A percentile compares a stretch with the other conserved stretches of the same genome.
Evolutionary conservation across 2,888 invertebrate genomes (phyloP).

Genomic region (Lymantria dispar): DNA sequence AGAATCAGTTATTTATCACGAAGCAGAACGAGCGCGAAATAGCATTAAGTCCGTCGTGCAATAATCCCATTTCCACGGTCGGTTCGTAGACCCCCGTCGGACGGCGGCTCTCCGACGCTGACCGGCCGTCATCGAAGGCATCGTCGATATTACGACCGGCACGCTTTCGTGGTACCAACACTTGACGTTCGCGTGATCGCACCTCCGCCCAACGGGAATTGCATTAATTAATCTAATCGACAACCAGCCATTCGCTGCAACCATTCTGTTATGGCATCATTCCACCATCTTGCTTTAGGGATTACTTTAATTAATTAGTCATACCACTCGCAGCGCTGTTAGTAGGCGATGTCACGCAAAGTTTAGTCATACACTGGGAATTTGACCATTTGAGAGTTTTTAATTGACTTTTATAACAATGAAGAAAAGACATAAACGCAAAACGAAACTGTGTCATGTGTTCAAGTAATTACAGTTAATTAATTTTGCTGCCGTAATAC

Average conservation of each 20-base stretch:
- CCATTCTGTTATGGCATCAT: slow-evolving; percentile 21
- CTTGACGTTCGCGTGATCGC: slow-evolving; percentile 51
- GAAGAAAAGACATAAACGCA: slow-evolving; percentile 15
- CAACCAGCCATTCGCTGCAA: slow-evolving; percentile 40
- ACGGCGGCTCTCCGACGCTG: slow-evolving; percentile 5
- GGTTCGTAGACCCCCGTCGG: slow-evolving; percentile 65
- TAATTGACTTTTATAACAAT: slow-evolving; percentile 8
- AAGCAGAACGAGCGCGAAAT: slow-evolving; percentile 61
- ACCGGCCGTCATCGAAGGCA: not conserved
- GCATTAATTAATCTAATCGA: slow-evolving; percentile 69
- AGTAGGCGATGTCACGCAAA: slow-evolving; percentile 27
- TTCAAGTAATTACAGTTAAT: not conserved
- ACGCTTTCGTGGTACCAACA: not conserved
- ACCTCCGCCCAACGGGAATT: slow-evolving; percentile 39
- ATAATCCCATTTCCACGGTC: slow-evolving; percentile 76
- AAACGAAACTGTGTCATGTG: not conserved
- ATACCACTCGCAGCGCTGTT: slow-evolving; percentile 16
- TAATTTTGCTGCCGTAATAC: not conserved
- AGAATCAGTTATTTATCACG: slow-evolving; percentile 36
- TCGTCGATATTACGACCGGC: not conserved
- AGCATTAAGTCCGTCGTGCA: slow-evolving; percentile 64
- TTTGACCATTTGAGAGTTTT: slow-evolving; percentile 13
- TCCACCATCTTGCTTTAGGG: slow-evolving; percentile 22
- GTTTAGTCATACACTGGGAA: slow-evolving; percentile 9
- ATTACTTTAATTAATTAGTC: slow-evolving; percentile 32